phyloP scores from a whole-genome alignment of 2,113 vertebrate genomes.

The Saguinus midas region DNA sequence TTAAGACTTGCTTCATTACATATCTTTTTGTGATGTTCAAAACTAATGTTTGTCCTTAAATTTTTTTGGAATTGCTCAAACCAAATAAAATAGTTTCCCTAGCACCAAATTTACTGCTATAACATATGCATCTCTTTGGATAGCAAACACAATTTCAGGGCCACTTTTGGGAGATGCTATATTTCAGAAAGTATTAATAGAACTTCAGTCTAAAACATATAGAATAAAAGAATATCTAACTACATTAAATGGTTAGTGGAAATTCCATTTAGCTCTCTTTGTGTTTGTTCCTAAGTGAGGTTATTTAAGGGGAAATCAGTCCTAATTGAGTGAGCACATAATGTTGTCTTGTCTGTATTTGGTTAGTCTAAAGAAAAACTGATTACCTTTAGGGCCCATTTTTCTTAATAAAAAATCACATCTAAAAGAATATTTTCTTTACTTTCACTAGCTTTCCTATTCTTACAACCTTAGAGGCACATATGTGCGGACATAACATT shows the following conservation, averaged over 20 bases:
- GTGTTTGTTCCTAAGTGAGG: not conserved
- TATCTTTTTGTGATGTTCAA: not conserved
- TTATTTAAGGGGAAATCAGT: not conserved
- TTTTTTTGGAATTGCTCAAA: conserved; percentile 14
- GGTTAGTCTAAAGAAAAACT: not conserved
- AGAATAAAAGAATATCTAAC: not conserved
- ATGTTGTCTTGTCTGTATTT: conserved; percentile 2
- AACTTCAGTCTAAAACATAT: not conserved
- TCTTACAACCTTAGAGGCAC: not conserved
- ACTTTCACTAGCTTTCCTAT: not conserved
- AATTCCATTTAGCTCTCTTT: not conserved
- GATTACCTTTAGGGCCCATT: conserved; percentile 11
- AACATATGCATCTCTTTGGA: not conserved
- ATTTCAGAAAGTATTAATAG: not conserved
- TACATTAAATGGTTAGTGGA: not conserved
- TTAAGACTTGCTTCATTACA: not conserved
- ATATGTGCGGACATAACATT: not conserved
- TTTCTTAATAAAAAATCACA: not conserved
- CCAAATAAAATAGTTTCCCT: not conserved
- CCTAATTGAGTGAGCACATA: conserved; percentile 14
- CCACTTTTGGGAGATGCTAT: not conserved
- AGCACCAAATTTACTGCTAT: not conserved
- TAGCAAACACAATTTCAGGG: conserved; percentile 8
- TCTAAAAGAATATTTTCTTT: not conserved
- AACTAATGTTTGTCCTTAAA: not conserved